These are phyloP conservation scores for Agonopterix alstromeriana DNA, from an alignment of 2,888 invertebrate genomes.

Conservation along the genomic window DNA sequence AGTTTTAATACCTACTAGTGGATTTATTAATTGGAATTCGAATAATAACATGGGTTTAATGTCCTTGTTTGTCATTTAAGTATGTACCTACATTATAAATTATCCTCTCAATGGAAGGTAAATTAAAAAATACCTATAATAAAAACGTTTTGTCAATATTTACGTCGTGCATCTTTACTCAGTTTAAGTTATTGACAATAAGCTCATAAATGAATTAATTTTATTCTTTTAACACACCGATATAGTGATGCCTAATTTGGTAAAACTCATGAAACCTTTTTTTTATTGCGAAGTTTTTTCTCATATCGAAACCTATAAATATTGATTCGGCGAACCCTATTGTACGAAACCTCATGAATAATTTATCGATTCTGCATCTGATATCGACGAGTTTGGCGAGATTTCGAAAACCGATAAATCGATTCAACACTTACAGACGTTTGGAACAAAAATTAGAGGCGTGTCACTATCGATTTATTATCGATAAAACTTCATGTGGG, in stretches of 20 bases:
- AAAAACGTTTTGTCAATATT: too few species aligned
- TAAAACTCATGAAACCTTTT: slow-evolving; percentile 10
- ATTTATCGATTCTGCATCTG: slow-evolving; percentile 54
- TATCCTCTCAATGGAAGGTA: too few species aligned
- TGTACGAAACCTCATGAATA: slow-evolving; percentile 59
- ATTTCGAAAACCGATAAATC: slow-evolving; percentile 58
- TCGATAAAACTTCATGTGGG: slow-evolving; percentile 11
- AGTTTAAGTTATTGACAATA: too few species aligned
- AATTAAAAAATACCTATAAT: too few species aligned
- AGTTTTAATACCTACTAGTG: too few species aligned
- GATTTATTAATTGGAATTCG: too few species aligned
- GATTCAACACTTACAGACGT: slow-evolving; percentile 36
- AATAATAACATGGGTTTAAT: too few species aligned
- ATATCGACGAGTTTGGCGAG: slow-evolving; percentile 56
- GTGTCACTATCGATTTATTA: slow-evolving; percentile 29
- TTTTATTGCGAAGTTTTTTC: slow-evolving; percentile 33
- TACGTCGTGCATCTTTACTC: too few species aligned
- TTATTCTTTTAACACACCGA: too few species aligned
- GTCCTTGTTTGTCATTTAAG: too few species aligned
- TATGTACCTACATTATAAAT: too few species aligned
- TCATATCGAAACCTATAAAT: slow-evolving; percentile 41
- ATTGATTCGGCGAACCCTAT: slow-evolving; percentile 49
- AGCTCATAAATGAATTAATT: too few species aligned
- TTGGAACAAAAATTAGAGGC: slow-evolving; percentile 38
- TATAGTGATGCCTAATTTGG: slow-evolving; percentile 11